A percentile compares a stretch with the other conserved stretches of the same genome.
Conservation (phyloP, 1,140 invertebrate genomes). For the Bombus balteatus region DNA sequence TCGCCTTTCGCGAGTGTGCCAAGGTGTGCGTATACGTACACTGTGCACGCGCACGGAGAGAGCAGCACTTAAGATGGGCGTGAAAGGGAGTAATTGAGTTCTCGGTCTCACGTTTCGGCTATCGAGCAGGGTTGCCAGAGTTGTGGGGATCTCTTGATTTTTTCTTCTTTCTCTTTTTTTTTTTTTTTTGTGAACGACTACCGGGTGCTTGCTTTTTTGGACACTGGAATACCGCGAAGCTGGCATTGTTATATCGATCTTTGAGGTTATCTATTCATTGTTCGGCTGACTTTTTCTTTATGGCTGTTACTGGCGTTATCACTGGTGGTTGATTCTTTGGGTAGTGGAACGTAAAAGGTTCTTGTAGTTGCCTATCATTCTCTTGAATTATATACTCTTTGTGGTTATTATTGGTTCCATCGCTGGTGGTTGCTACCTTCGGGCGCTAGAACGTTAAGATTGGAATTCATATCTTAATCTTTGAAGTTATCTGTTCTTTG, state of each 20-base stretch:
- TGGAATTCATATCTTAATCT: too few species aligned
- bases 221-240: too few species aligned
- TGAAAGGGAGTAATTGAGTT: slow-evolving; percentile 36
- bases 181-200: neutral
- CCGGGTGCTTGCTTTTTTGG: too few species aligned
- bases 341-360: too few species aligned
- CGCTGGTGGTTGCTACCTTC: accelerated
- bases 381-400: too few species aligned
- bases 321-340: too few species aligned
- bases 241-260: neutral
- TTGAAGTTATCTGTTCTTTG: too few species aligned
- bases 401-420: too few species aligned
- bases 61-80: slow-evolving; percentile 17
- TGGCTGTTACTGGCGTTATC: too few species aligned
- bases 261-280: neutral
- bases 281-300: too few species aligned
- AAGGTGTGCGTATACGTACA: neutral
- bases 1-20: neutral
- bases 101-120: slow-evolving; percentile 22
- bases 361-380: too few species aligned
- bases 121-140: neutral
- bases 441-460: too few species aligned
- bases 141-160: neutral
- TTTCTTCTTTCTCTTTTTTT: neutral
- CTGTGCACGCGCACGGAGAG: neutral